Percentiles rank a stretch among this genome's conserved stretches.
phyloP scores from a whole-genome alignment of 2,888 invertebrate species.

The Agelastica alni region DNA sequence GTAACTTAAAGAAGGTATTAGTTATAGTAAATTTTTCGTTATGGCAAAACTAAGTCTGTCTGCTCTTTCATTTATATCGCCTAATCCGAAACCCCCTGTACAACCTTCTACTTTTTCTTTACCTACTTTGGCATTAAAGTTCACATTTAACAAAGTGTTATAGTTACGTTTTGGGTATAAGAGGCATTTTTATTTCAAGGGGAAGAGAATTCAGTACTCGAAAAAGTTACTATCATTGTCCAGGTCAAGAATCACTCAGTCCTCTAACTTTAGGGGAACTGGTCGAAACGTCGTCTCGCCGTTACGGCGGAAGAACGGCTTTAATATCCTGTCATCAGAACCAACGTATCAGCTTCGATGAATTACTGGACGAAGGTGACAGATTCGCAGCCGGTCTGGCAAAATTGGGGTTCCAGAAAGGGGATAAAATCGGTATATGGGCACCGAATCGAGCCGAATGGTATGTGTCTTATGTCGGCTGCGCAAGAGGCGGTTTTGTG shows the following conservation, averaged over 20 bases:
- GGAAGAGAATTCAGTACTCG: constrained; percentile 28
- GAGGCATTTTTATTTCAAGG: no score
- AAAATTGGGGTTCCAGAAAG: constrained; percentile 68
- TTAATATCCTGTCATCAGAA: constrained; percentile 63
- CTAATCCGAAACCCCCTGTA: not conserved
- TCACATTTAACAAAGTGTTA: no score
- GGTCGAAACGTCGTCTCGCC: constrained; percentile 59
- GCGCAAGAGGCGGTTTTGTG: constrained; percentile 72
- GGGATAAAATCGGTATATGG: constrained; percentile 81
- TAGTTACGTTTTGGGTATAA: no score
- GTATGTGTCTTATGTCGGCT: constrained; percentile 72
- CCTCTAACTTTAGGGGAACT: constrained; percentile 64
- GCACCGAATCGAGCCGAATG: constrained; percentile 79
- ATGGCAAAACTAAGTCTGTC: no score
- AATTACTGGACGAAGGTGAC: constrained; percentile 64
- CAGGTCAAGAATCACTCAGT: constrained; percentile 59
- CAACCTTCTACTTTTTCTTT: not conserved
- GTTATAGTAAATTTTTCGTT: no score
- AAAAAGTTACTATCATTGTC: constrained; percentile 61
- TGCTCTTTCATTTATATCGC: no score
- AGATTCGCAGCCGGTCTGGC: constrained; percentile 70
- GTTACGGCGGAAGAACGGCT: constrained; percentile 63
- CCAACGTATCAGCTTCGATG: constrained; percentile 59
- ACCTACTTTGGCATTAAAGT: no score
- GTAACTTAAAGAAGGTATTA: no score